A percentile compares a stretch with the other conserved stretches of the same genome.
Evolutionary conservation across 2,888 invertebrate genomes (phyloP).

Genomic region (Philaethria dido): DNA sequence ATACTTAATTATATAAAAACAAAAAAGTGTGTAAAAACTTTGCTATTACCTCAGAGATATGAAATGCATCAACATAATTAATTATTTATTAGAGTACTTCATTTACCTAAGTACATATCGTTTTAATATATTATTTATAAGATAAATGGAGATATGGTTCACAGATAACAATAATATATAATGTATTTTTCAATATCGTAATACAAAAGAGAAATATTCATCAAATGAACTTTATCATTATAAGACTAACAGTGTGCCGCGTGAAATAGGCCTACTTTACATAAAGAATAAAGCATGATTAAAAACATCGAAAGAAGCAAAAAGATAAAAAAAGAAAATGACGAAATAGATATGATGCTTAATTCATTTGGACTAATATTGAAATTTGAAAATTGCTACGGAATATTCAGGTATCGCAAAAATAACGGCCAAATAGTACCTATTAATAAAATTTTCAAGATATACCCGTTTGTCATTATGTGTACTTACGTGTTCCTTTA

Average conservation of each 20-base stretch:
- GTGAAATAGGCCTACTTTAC: not conserved
- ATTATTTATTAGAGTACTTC: not conserved
- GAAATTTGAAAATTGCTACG: constrained; percentile 8
- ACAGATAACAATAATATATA: not conserved
- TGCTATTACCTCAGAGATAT: too few species aligned
- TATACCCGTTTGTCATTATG: not conserved
- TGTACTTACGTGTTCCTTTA: not conserved
- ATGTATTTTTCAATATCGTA: not conserved
- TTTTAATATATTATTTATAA: not conserved
- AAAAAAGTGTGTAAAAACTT: too few species aligned
- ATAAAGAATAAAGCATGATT: not conserved
- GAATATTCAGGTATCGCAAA: constrained; percentile 13
- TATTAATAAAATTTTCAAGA: not conserved
- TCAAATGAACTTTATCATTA: not conserved
- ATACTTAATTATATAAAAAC: too few species aligned
- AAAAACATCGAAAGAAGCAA: not conserved
- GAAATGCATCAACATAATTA: not conserved
- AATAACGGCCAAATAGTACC: not conserved
- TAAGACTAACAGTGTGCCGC: not conserved
- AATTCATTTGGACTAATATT: not conserved
- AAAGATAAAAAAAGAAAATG: not conserved
- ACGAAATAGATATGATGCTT: not conserved
- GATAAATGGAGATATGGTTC: constrained; percentile 4
- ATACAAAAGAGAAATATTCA: not conserved
- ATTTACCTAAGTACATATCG: constrained; percentile 9